Evolutionary conservation across 2,888 invertebrate species (phyloP), one percentile per base, ranked within the genome.

Genomic region (Hirtodrosophila cameraria): DNA sequence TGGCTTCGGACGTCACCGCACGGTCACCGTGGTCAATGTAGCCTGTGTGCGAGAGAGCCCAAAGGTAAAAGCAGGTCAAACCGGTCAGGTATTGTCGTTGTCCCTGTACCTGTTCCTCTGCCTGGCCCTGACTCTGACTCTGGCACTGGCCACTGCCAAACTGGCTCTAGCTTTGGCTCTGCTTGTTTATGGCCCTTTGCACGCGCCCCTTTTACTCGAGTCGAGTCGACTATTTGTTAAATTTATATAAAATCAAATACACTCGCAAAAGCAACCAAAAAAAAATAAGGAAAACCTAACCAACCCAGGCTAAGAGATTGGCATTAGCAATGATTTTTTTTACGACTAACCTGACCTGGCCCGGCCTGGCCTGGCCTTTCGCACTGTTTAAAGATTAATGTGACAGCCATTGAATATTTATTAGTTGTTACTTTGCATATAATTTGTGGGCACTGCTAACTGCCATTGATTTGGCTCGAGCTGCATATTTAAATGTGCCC

Each of bases 391-490:
- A 81, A 87, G 80, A 81, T 81, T 81, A 87, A 81, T 81, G 80
- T 87, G 80, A 81, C 80, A 86, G 84, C 57, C 87, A 81, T 81
- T 81, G 87, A 81, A 81, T 81, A 81, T 81, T 81, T 81, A 81
- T 81, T 81, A 81, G 80, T 86, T 81, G 80, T 87, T 81, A 71
- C 80, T 81, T 81, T 81, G 80, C 80, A 81, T 81, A 87, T 81
- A 82, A 81, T 87, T 81, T 81, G 80, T 81, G 82, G 79, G 58
- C 58, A 63, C 11, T 28, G 61, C 75, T 68, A 79, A 70, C 57
- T 54, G 85, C 61, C 86, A 80, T 87, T 85, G 87, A 80, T 80
- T 85, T 75, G 87, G 30, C 50, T n/a, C 72, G 38, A 41, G 36
- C 42, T 57, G 69, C 63, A 68, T 78, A 79, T 79, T 85, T 77